phyloP scores from a whole-genome alignment of 2,888 invertebrate genomes.

The Pachliopta kotzebuea region DNA sequence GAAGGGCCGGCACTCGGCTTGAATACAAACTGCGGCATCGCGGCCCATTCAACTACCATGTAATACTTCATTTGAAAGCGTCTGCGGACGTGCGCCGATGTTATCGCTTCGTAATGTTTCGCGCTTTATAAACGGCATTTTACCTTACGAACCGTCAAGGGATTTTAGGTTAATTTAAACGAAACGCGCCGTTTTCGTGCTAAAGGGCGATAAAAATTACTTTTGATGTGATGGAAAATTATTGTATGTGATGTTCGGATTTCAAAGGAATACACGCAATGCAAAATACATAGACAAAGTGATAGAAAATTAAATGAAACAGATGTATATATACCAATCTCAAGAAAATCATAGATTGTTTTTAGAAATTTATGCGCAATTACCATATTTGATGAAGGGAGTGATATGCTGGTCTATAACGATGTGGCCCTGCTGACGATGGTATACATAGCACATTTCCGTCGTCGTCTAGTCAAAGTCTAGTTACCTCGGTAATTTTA shows the following conservation, averaged over 20 bases:
- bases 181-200: slow-evolving; percentile 22
- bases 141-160: slow-evolving; percentile 28
- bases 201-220: slow-evolving; percentile 12
- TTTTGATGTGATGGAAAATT: slow-evolving; percentile 6
- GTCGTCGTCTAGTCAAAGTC: too few species aligned
- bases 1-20: slow-evolving; percentile 47
- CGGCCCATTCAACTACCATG: slow-evolving; percentile 44
- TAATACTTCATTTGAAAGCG: slow-evolving; percentile 61
- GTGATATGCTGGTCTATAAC: too few species aligned
- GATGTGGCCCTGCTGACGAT: too few species aligned
- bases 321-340: too few species aligned
- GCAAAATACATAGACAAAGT: not conserved
- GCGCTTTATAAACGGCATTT: slow-evolving; percentile 42
- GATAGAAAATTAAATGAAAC: not conserved
- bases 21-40: slow-evolving; percentile 65
- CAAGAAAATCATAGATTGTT: too few species aligned
- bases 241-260: not conserved
- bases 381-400: too few species aligned
- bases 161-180: slow-evolving; percentile 32
- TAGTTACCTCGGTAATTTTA: too few species aligned
- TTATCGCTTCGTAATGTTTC: slow-evolving; percentile 53
- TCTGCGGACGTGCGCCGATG: slow-evolving; percentile 46
- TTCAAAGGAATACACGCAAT: too few species aligned
- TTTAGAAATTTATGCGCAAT: too few species aligned
- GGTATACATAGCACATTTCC: too few species aligned